Conservation (phyloP, 2,888 invertebrate species). For the Caenorhabditis auriculariae region DNA sequence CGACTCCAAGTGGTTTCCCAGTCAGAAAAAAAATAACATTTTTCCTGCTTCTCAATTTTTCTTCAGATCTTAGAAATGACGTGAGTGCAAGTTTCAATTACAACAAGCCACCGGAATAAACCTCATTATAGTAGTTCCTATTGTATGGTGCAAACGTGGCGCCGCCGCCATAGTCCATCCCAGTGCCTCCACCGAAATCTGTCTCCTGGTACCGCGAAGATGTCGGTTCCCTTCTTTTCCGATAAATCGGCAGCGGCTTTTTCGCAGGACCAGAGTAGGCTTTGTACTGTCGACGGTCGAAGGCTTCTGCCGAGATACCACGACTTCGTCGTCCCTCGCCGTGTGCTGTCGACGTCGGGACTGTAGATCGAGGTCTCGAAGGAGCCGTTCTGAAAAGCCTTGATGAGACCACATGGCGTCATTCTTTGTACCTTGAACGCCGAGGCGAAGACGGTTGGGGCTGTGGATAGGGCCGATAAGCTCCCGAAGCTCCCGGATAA, state of each 20-base stretch:
- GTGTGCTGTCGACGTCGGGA: conserved; percentile 13
- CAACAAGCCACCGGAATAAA: no score
- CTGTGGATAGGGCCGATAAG: conserved; percentile 52
- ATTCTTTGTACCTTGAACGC: conserved; percentile 40
- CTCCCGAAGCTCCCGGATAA: conserved; percentile 35
- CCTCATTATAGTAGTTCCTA: conserved; percentile 24
- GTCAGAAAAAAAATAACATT: no score
- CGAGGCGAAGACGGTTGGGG: conserved; percentile 46
- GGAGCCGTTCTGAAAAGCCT: conserved; percentile 48
- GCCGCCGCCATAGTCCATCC: conserved; percentile 10
- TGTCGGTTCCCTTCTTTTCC: conserved; percentile 42
- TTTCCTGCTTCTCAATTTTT: no score
- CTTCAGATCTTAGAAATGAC: no score
- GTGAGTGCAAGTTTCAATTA: no score
- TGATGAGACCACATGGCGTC: background rate
- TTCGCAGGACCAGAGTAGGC: conserved; percentile 14
- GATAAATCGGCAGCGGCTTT: conserved; percentile 44
- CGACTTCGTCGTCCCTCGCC: conserved; percentile 18
- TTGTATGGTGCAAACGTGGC: conserved; percentile 13
- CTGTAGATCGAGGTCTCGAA: conserved; percentile 36
- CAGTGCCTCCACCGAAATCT: conserved; percentile 36
- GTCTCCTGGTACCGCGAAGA: conserved; percentile 37
- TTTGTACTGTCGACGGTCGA: conserved; percentile 21
- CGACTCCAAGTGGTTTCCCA: background rate
- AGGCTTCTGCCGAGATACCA: conserved; percentile 43